Conservation (phyloP, 2,888 invertebrate genomes). For the Byasa hedistus region DNA sequence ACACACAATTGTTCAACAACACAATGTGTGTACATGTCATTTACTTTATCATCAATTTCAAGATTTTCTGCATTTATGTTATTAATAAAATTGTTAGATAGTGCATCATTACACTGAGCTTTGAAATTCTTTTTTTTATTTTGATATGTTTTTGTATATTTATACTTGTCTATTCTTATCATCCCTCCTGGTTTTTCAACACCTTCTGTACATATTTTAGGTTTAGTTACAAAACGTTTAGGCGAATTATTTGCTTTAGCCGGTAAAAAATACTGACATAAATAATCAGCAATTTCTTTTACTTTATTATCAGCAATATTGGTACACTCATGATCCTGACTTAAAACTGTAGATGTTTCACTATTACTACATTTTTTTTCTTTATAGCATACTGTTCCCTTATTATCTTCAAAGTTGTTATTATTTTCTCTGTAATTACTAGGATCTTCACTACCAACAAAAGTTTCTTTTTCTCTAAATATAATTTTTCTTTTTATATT, state of each 20-base stretch:
- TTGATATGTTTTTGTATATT: slow-evolving; percentile 19
- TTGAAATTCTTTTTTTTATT: slow-evolving; percentile 14
- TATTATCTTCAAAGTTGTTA: slow-evolving; percentile 15
- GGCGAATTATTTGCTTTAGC: slow-evolving; percentile 13
- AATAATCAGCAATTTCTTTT: slow-evolving; percentile 23
- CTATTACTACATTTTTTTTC: not conserved
- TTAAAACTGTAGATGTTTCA: not conserved
- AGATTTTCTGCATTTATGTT: slow-evolving; percentile 1
- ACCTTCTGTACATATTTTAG: slow-evolving; percentile 58
- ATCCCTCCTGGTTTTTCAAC: slow-evolving; percentile 56
- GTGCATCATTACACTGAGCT: slow-evolving; percentile 1
- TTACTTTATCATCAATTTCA: slow-evolving; percentile 6
- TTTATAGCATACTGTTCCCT: not conserved
- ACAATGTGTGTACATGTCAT: slow-evolving; percentile 4
- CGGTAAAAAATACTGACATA: slow-evolving; percentile 13
- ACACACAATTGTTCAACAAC: slow-evolving; percentile 49
- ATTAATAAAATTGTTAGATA: not conserved
- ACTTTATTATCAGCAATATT: slow-evolving; percentile 14
- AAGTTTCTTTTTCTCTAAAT: not conserved
- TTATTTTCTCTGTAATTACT: slow-evolving; percentile 14
- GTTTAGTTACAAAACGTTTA: slow-evolving; percentile 36
- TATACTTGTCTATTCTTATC: slow-evolving; percentile 1
- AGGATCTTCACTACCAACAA: not conserved
- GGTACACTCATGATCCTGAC: not conserved
- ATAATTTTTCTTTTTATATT: not conserved